A percentile compares a stretch with the other conserved stretches of the same genome.
Evolutionary conservation across 1,140 invertebrate species (phyloP).

Genomic region (Sipha flava): DNA sequence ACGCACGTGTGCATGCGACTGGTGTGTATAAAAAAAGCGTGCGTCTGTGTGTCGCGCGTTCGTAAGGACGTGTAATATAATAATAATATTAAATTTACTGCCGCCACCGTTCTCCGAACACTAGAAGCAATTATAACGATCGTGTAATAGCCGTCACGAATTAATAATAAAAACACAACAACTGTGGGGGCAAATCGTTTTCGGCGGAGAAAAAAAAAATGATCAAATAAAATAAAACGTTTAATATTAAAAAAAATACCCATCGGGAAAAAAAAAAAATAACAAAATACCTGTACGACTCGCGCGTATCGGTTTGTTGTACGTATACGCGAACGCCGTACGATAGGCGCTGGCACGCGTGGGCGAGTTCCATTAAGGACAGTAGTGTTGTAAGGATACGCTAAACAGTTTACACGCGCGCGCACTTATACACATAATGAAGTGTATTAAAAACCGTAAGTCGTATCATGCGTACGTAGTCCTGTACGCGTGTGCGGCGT

Average conservation of each 20-base stretch:
- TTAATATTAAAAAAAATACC: conserved; percentile 13
- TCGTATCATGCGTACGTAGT: too few species aligned
- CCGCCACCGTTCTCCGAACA: background rate
- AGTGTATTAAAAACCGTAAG: background rate
- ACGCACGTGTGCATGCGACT: too few species aligned
- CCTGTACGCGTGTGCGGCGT: too few species aligned
- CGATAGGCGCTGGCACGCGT: background rate
- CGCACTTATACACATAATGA: background rate
- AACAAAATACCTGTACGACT: too few species aligned
- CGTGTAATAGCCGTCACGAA: conserved; percentile 22
- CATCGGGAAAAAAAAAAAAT: too few species aligned
- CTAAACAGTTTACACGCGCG: too few species aligned
- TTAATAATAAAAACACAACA: background rate
- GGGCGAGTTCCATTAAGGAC: conserved; percentile 2
- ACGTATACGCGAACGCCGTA: background rate
- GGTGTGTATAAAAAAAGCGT: too few species aligned
- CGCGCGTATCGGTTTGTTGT: background rate
- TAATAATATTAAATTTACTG: background rate
- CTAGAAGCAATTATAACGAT: conserved; percentile 28
- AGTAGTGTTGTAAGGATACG: too few species aligned
- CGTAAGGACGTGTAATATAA: background rate
- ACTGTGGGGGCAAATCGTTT: background rate
- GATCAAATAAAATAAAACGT: too few species aligned
- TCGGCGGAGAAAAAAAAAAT: background rate
- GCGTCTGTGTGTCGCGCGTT: too few species aligned